A percentile compares a stretch with the other conserved stretches of the same genome.
phyloP scores from a whole-genome alignment of 2,113 vertebrate species.

The Cyanistes caeruleus region DNA sequence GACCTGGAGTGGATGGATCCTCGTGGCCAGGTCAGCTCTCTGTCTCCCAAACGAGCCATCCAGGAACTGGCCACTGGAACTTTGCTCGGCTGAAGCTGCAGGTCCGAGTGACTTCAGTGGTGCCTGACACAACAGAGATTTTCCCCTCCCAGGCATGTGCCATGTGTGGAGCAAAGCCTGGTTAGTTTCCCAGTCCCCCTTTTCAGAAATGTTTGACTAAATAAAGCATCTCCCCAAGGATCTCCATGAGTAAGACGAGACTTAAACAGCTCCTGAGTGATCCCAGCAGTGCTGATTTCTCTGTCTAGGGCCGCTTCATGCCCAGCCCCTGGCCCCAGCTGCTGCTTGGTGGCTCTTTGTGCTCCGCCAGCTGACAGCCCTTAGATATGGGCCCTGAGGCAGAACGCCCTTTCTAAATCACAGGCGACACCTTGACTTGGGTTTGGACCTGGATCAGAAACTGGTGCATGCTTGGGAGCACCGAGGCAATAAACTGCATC shows the following conservation, averaged over 20 bases:
- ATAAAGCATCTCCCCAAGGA: not conserved
- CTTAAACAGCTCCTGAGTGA: not conserved
- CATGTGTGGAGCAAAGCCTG: not conserved
- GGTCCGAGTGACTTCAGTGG: not conserved
- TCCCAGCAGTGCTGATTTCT: not conserved
- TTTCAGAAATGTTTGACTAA: not conserved
- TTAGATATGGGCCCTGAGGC: not conserved
- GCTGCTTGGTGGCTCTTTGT: not conserved
- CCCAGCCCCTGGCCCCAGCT: not conserved
- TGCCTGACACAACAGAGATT: accelerated
- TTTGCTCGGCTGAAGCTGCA: accelerated
- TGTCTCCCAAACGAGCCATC: not conserved
- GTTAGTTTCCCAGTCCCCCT: not conserved
- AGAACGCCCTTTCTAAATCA: slow-evolving; percentile 40
- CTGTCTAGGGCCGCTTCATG: not conserved
- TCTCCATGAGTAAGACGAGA: not conserved
- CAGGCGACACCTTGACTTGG: not conserved
- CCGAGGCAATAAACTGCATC: not conserved
- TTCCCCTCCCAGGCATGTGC: not conserved
- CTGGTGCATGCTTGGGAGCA: slow-evolving; percentile 11
- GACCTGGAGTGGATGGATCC: not conserved
- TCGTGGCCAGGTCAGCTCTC: not conserved
- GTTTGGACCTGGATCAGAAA: slow-evolving; percentile 37
- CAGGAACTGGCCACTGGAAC: not conserved
- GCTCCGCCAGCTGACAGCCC: not conserved